Base-by-base conservation (phyloP, 2,113 vertebrate species). In the Loxodonta africana region DNA sequence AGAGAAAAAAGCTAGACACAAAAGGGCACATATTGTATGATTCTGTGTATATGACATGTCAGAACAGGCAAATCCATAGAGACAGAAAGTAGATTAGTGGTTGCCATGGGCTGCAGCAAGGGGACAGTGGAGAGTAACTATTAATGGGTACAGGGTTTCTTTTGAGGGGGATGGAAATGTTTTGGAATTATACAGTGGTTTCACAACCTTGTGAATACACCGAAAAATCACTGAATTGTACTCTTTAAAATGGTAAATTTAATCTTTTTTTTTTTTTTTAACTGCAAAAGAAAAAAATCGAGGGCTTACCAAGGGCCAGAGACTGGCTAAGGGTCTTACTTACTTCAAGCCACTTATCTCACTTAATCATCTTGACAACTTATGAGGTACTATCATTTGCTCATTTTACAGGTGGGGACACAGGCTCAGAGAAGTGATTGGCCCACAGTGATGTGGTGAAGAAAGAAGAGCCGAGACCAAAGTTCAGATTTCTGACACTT, bases 401-500 rank as follows among this genome's bases (percentile, higher is more conserved):
- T 89, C 28, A 53, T 84, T 92, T 92, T 71, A 65, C 37, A 84
- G 63, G 41, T 74, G 41, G 20, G 33, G 18, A 74, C 85, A 76
- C 53, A 90, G 37, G 48, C 63, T 76, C 41, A 86, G 57, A 90
- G 48, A 74, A 26, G 46, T 33, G 46, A 18, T 26, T 33, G 0
- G 63, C 26, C 67, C 57, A 76, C 15, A 69, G 33, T 48, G 57
- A 83, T 48, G 28, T 78, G 48, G 51, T 11, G 1, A 87, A 90
- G 46, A 73, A 51, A 5, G 14, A 91, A 85, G 30, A 26, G 69
- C 10, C 5, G 28, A 80, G 46, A 30, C 37, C 84, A 63, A 92
- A 82, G 71, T 73, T 78, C 44, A 63, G 12, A 71, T 83, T 86
- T 78, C 95, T 78, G 51, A 86, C 60, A n/a, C 28, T 90, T 46